Evolutionary conservation across 2,113 vertebrate genomes (phyloP).

Genomic region (Datnioides undecimradiatus): DNA sequence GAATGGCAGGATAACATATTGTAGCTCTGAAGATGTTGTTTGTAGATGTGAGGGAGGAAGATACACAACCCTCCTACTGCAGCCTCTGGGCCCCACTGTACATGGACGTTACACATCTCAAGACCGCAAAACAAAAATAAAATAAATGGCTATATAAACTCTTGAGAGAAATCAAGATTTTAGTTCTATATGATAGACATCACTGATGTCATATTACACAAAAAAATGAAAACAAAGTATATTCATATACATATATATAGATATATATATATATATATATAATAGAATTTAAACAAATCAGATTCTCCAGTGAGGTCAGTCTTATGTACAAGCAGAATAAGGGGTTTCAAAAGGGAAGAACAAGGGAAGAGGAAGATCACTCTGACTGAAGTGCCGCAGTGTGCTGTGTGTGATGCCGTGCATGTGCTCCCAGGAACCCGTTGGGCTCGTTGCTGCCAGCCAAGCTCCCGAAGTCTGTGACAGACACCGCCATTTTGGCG

Average conservation of each 20-base stretch:
- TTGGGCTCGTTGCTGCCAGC: conserved; percentile 89
- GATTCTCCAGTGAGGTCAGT: conserved; percentile 98
- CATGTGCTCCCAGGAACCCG: conserved; percentile 90
- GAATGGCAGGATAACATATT: conserved; percentile 84
- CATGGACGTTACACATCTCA: conserved; percentile 91
- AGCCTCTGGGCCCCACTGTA: conserved; percentile 89
- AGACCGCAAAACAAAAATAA: conserved; percentile 87
- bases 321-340: conserved; percentile 87
- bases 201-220: conserved; percentile 99
- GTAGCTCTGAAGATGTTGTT: conserved; percentile 87
- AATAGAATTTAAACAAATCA: conserved; percentile 85
- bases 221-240: conserved; percentile 81
- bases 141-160: conserved; percentile 95
- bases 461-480: conserved; percentile 96
- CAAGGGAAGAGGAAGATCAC: conserved; percentile 84
- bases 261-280: conserved; percentile 64
- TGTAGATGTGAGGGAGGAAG: conserved; percentile 68
- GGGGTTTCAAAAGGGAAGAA: conserved; percentile 80
- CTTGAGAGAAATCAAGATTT: conserved; percentile 99
- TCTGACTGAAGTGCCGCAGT: conserved; percentile 94
- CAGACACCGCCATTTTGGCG: conserved; percentile 97
- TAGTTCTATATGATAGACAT: conserved; percentile 99
- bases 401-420: conserved; percentile 93
- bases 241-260: conserved; percentile 79
- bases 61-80: conserved; percentile 90